Base-by-base conservation (phyloP, 2,113 vertebrate species). In the Caranx melampygus region DNA sequence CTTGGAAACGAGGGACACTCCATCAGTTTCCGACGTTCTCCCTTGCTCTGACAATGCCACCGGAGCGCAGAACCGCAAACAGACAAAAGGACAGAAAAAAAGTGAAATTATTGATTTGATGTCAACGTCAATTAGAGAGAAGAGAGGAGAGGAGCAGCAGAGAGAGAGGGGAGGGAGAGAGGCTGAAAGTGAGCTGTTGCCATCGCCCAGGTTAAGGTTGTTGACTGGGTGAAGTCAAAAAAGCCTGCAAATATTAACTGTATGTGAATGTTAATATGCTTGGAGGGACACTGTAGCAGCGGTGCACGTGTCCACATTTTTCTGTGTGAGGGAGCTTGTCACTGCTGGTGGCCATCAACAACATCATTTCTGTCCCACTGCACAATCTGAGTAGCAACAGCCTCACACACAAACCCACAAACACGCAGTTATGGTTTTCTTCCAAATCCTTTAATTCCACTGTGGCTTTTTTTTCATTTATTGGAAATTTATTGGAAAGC, bases 41-140 rank as follows among this genome's bases (percentile, higher is more conserved):
- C 55, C 47, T 78, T 13, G 16, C 58, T 47, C 51, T 12, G 64
- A 77, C 86, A 81, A 88, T 87, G 79, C 63, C 61, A 75, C 58
- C 51, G 6, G 68, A 90, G 81, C 83, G 58, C 78, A 86, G 63
- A 85, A 88, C 78, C 79, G 55, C 84, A 88, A 90, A 82, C 74
- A 61, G 62, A 88, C 84, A 87, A 92, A 88, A 84, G 84, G 84
- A 82, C 79, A 65, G 40, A 91, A 91, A 88, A 88, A 90, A 93
- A 83, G 81, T 66, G 79, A 90, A 93, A 85, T 65, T 84, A 94
- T 93, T 89, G 92, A 95, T 94, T 93, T 89, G 57, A 84, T 94
- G 93, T 93, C 94, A 89, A 72, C 70, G 21, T 77, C 79, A 87
- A 90, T 93, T 93, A 95, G 79, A 83, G 65, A 21, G 35, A 54